Conservation (phyloP, 1,140 invertebrate species). For the Hypothenemus hampei region DNA sequence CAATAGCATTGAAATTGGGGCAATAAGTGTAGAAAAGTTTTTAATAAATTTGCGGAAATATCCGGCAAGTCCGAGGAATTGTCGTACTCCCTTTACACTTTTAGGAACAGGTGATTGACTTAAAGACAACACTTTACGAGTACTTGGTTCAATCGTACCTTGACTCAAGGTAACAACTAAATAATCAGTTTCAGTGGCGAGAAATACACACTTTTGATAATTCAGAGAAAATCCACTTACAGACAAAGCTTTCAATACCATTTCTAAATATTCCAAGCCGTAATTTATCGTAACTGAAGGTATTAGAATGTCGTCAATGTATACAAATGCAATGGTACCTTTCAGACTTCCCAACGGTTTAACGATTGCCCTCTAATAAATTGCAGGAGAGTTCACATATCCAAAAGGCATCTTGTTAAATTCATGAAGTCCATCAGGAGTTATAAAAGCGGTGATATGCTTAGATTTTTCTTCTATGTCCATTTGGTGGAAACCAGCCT, state of each 20-base stretch:
- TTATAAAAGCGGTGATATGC: conserved; percentile 40
- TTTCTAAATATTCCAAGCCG: conserved; percentile 3
- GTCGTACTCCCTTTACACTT: conserved; percentile 35
- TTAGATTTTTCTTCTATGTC: conserved; percentile 26
- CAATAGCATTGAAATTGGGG: conserved; percentile 14
- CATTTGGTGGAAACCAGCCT: conserved; percentile 29
- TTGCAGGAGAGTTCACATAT: conserved; percentile 29
- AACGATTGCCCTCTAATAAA: conserved; percentile 34
- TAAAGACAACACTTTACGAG: neutral
- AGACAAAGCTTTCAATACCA: neutral
- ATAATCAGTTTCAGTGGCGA: neutral
- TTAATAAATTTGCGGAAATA: conserved; percentile 40
- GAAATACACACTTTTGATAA: conserved; percentile 5
- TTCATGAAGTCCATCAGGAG: conserved; percentile 34
- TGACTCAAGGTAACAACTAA: conserved; percentile 3
- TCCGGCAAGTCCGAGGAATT: conserved; percentile 34
- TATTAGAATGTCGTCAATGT: conserved; percentile 34
- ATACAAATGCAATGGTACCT: conserved; percentile 29
- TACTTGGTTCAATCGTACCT: conserved; percentile 6
- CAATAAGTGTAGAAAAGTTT: conserved; percentile 36
- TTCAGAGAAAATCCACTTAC: conserved; percentile 7
- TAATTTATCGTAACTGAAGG: conserved; percentile 41
- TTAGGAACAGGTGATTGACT: conserved; percentile 8
- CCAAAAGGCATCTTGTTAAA: conserved; percentile 36
- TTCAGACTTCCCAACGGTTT: conserved; percentile 30